Evolutionary conservation across 2,888 invertebrate genomes (phyloP), one percentile per base, ranked within the genome.

Genomic region (Stictocephala bisonia): DNA sequence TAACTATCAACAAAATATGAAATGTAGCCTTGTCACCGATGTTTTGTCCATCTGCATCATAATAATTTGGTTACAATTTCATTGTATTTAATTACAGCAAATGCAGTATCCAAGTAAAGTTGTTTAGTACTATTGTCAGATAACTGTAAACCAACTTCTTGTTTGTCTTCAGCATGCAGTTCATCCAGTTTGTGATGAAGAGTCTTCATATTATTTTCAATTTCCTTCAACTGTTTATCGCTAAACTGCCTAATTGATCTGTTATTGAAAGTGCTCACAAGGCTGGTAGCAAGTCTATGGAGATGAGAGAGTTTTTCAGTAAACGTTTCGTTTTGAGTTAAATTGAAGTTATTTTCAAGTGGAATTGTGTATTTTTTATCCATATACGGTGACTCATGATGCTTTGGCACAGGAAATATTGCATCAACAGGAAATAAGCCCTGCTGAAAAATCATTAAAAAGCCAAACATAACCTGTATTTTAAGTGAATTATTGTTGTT

Each of bases 341-440:
- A 1, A 35, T 56, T 15, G 29, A 4, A 31, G 24, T 56, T 26
- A 11, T 18, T 2, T 40, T 35, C 15, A 40, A 60, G 22, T n/a
- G 60, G 3, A n/a, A 18, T 60, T 40, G 60, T 60, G 20, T 60
- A 60, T 40, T 60, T 60, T 24, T 60, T 18, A 4, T 60, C 60
- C 1, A 60, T 18, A 35, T 60, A 60, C 3, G 60, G 40, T 40
- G 60, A 20, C 15, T 60, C 60, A 18, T 60, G 60, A 35, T 60
- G 60, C 22, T 60, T 60, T 22, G 60, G 60, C 3, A 35, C 60
- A 35, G 60, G 22, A 40, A 60, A 60, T 18, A 60, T 35, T 60
- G n/a, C n/a, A n/a, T n/a, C n/a, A n/a, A n/a, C n/a, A n/a, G n/a
- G n/a, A n/a, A n/a, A n/a, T n/a, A n/a, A n/a, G n/a, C n/a, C n/a